A percentile compares a stretch with the other conserved stretches of the same genome.
Conservation (phyloP, 2,797 vertebrate genomes). For the Zalophus californianus region DNA sequence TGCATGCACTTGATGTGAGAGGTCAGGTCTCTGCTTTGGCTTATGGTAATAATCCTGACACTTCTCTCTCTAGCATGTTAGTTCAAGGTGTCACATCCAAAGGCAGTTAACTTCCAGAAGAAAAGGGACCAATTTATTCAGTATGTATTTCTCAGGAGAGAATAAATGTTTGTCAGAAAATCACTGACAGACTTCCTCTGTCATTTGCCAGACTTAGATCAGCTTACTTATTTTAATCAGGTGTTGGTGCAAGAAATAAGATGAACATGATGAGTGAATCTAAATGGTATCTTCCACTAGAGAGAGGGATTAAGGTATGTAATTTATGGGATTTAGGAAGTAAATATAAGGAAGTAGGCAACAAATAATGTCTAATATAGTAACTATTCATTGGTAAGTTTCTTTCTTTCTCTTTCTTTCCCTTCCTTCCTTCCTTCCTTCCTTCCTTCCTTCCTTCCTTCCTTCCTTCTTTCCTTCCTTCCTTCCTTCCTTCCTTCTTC, state of each 20-base stretch:
- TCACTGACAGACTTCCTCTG: neutral
- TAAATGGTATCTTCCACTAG: neutral
- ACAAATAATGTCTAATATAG: neutral
- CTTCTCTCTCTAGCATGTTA: neutral
- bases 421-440: neutral
- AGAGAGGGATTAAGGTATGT: neutral
- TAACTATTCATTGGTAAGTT: neutral
- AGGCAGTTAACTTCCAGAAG: neutral
- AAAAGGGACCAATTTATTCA: neutral
- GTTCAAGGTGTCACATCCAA: neutral
- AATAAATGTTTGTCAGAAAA: neutral
- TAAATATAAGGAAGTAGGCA: neutral
- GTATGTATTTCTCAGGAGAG: neutral
- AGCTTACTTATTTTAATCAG: constrained; percentile 20
- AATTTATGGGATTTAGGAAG: neutral
- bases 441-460: neutral
- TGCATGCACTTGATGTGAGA: neutral
- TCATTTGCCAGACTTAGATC: neutral
- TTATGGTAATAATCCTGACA: neutral
- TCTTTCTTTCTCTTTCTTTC: neutral
- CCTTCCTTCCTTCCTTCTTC: too few relatives aligned
- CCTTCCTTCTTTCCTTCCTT: neutral
- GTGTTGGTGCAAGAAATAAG: neutral
- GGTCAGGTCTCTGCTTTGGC: neutral
- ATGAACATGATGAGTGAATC: neutral